Base-by-base conservation (phyloP, 2,888 invertebrate genomes). In the Encarsia formosa region DNA sequence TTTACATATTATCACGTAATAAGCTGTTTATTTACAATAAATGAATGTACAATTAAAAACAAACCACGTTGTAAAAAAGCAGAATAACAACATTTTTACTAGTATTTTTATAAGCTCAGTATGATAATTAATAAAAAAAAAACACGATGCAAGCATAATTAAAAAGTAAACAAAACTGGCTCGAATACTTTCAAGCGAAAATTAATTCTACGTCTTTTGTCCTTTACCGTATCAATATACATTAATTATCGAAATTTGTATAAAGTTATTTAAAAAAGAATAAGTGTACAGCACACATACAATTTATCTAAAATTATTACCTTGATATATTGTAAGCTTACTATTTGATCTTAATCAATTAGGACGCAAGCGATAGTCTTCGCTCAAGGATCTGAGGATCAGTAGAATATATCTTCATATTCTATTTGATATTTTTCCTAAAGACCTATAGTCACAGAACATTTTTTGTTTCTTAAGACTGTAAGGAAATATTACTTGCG, bases 21-120 rank as follows among this genome's bases (percentile, higher is more conserved):
- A 54, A 52, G 49, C 24, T 47, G 49, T 22, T 50, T 58, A 58
- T 58, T 52, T 56, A 58, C 58, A 58, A 51, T 51, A 49, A 45
- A 23, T 37, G 22, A 56, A 52, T 52, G 20, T 54, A 54, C 50
- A 54, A 47, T 55, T 52, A n/a, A n/a, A n/a, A n/a, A n/a, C n/a
- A n/a, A n/a, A n/a, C n/a, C n/a, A n/a, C n/a, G n/a, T n/a, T 47
- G 5, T 40, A 8, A 47, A 11, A 37, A 52, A 47, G 35, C 49
- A 56, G 52, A 46, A 40, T 23, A 44, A 52, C 29, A 50, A 50
- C 49, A 49, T 18, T 40, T n/a, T 15, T 47, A 50, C 42, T n/a
- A 31, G 46, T 52, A 47, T 47, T 52, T 35, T 42, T 39, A 44
- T 49, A 56, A 56, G 56, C 56, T 56, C 49, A 32, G 47, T 49